Base-by-base conservation (phyloP, 2,888 invertebrate genomes). In the Conchocele bisecta region DNA sequence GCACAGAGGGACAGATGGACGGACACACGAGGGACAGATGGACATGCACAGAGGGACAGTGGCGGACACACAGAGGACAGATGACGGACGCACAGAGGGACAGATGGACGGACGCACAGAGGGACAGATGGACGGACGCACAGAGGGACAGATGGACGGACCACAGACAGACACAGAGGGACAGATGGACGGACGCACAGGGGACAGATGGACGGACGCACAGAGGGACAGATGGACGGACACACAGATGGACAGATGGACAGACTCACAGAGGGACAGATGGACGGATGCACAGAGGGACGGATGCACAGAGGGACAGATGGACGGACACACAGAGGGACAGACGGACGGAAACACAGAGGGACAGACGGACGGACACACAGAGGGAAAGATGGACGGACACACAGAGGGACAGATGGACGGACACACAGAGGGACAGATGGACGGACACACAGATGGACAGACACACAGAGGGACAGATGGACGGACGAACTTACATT, bases 191-290 rank as follows among this genome's bases (percentile, higher is more conserved):
- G n/a, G n/a, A n/a, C n/a, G n/a, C n/a, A n/a, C n/a, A n/a, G n/a
- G n/a, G n/a, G n/a, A n/a, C n/a, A n/a, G n/a, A n/a, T 20, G 37
- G 17, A 60, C 50, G 51, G 50, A 60, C 33, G 37, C 37, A 60
- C 33, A 51, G 35, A 60, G 20, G 33, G 11, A 61, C 51, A 51
- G 17, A 61, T 31, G 22, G 17, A 61, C 41, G 41, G 17, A 61
- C 41, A 51, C 13, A 61, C 51, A 61, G 17, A 61, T 31, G 41
- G 17, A 61, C 41, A 51, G 17, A 61, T 31, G 28, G 11, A 51
- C 39, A 61, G 7, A 61, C 31, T 35, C 35, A 60, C 31, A 50
- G 48, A 60, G 22, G 37, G 37, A 51, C 17, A 51, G 33, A 60
- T 17, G 41, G 37, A 51, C 33, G 48, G 24, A 51, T 26, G 51